Evolutionary conservation across 2,113 vertebrate species (phyloP).

Genomic region (Plestiodon gilberti): DNA sequence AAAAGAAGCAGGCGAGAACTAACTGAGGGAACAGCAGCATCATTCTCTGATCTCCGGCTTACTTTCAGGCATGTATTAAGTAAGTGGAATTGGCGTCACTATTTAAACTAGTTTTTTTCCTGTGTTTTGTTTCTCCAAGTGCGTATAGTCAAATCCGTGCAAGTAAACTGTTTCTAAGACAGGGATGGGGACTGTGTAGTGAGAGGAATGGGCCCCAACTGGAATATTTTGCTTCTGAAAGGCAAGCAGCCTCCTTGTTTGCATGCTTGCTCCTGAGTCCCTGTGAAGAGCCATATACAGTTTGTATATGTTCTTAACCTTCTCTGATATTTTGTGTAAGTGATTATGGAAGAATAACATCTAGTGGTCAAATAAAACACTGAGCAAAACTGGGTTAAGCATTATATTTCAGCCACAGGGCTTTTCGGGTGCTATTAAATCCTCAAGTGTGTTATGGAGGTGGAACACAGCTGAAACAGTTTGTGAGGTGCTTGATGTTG

Average conservation of each 20-base stretch:
- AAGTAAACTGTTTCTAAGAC: too few species aligned
- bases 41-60: too few species aligned
- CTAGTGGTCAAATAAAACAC: slow-evolving; percentile 3
- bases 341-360: background rate
- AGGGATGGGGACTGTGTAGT: too few species aligned
- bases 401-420: background rate
- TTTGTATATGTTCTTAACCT: background rate
- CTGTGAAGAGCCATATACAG: background rate
- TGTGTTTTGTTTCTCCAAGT: too few species aligned
- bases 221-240: background rate
- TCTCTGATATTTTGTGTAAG: background rate
- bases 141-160: too few species aligned
- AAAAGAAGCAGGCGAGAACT: too few species aligned
- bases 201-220: background rate
- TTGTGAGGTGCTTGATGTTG: background rate
- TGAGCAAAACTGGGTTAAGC: background rate
- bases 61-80: too few species aligned
- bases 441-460: background rate
- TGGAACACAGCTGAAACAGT: background rate
- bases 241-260: too few species aligned
- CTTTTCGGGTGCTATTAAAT: background rate
- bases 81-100: background rate
- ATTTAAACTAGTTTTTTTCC: background rate
- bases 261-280: background rate
- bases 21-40: background rate